A percentile compares a stretch with the other conserved stretches of the same genome.
Evolutionary conservation across 92 coral and sea anemone species (phyloP).

Genomic region (Actinernus sp.): DNA sequence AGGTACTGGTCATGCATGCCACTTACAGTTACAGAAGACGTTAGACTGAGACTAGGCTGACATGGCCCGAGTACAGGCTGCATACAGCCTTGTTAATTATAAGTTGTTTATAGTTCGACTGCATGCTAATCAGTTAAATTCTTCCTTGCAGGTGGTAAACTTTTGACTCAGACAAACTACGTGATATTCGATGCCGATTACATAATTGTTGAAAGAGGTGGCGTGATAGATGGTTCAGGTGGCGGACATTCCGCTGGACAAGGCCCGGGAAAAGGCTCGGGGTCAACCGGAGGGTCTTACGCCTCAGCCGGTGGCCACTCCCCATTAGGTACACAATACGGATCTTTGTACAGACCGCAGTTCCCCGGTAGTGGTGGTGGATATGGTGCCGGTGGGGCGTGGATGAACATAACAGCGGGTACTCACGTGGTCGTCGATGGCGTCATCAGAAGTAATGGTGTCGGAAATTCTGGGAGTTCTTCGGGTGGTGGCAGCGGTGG

Average conservation of each 20-base stretch:
- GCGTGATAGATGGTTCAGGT: slow-evolving; percentile 77
- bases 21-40: too few species aligned
- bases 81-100: too few species aligned
- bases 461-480: slow-evolving; percentile 36
- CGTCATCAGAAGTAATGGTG: slow-evolving; percentile 75
- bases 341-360: slow-evolving; percentile 81
- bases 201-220: slow-evolving; percentile 83
- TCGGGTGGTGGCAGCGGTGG: slow-evolving; percentile 98
- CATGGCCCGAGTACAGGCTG: too few species aligned
- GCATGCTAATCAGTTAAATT: too few species aligned
- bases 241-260: slow-evolving; percentile 78
- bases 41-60: too few species aligned
- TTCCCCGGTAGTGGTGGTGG: slow-evolving; percentile 99
- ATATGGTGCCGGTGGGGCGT: slow-evolving; percentile 92
- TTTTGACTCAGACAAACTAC: slow-evolving; percentile 60
- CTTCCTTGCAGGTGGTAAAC: slow-evolving; percentile 82
- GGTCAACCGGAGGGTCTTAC: slow-evolving; percentile 82
- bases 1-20: too few species aligned
- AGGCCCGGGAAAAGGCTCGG: slow-evolving; percentile 83
- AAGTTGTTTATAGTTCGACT: too few species aligned
- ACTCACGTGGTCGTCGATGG: slow-evolving; percentile 74
- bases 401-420: slow-evolving; percentile 85
- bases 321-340: slow-evolving; percentile 68
- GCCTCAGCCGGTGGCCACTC: slow-evolving; percentile 89
- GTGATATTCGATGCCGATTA: slow-evolving; percentile 74